A percentile compares a stretch with the other conserved stretches of the same genome.
phyloP scores from a whole-genome alignment of 1,140 invertebrate genomes.

The Pteromalus puparum region DNA sequence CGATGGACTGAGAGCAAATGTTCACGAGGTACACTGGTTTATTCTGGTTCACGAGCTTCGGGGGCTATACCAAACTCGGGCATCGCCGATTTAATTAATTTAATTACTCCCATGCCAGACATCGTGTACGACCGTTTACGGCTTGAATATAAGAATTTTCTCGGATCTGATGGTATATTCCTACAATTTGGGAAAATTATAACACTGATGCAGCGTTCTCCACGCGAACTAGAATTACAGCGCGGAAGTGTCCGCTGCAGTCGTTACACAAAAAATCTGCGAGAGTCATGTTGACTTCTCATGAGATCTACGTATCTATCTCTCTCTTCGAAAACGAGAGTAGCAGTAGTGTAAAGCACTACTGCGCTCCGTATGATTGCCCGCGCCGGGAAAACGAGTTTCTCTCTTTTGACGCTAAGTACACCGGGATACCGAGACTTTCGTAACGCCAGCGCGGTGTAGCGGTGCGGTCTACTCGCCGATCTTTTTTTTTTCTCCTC shows the following conservation, averaged over 20 bases:
- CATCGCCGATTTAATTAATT: too few relatives aligned
- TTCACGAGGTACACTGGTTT: not conserved
- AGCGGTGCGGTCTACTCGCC: not conserved
- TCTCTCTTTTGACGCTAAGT: not conserved
- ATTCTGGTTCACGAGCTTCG: not conserved
- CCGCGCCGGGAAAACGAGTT: not conserved
- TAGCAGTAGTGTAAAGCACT: too few relatives aligned
- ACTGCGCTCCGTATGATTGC: not conserved
- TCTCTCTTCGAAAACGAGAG: not conserved
- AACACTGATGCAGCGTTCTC: too few relatives aligned
- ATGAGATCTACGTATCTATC: not conserved
- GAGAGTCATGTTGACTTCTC: too few relatives aligned
- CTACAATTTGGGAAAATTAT: too few relatives aligned
- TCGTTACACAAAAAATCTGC: too few relatives aligned
- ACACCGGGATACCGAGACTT: not conserved
- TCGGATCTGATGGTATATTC: too few relatives aligned
- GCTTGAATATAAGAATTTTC: too few relatives aligned
- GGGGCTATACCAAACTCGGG: too few relatives aligned
- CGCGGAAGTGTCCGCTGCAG: not conserved
- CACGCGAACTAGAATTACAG: not conserved
- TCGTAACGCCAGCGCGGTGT: not conserved
- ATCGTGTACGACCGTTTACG: too few relatives aligned
- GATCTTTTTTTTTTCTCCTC: not conserved
- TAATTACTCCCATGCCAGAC: too few relatives aligned
- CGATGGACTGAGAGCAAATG: not conserved